phyloP scores from a whole-genome alignment of 1,140 invertebrate species.

The Heliconius congener region DNA sequence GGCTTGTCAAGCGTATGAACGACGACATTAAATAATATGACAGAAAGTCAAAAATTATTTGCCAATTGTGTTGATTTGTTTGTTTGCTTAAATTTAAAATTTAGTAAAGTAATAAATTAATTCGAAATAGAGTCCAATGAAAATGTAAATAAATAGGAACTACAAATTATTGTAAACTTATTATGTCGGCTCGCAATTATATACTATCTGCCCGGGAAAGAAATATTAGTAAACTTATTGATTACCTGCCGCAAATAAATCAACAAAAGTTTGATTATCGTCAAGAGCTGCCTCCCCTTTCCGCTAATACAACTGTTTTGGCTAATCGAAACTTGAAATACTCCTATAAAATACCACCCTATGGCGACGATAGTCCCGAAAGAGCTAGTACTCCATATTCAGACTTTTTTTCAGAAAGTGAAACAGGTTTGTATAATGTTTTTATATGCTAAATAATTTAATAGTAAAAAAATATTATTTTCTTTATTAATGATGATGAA shows the following conservation, averaged over 20 bases:
- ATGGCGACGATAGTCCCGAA: conserved; percentile 52
- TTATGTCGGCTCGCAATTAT: conserved; percentile 75
- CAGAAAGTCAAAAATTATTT: neutral
- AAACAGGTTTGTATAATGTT: conserved; percentile 52
- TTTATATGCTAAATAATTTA: too few species aligned
- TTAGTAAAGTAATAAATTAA: conserved; percentile 4
- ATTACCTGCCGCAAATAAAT: conserved; percentile 70
- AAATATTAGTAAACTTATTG: conserved; percentile 63
- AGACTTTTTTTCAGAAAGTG: conserved; percentile 73
- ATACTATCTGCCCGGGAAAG: conserved; percentile 65
- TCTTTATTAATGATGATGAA: neutral
- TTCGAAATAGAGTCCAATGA: neutral
- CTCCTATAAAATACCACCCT: conserved; percentile 54
- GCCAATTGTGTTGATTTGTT: conserved; percentile 20
- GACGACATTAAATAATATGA: neutral
- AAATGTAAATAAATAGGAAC: neutral
- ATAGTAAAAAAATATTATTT: conserved; percentile 11
- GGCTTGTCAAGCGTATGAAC: neutral
- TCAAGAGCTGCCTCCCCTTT: conserved; percentile 59
- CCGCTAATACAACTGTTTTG: conserved; percentile 56
- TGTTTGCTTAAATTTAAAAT: conserved; percentile 14
- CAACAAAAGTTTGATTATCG: conserved; percentile 61
- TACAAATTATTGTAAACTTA: neutral
- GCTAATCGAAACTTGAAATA: conserved; percentile 67
- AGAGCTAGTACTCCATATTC: conserved; percentile 68